A percentile compares a stretch with the other conserved stretches of the same genome.
Evolutionary conservation across 2,797 vertebrate genomes (phyloP).

Genomic region (Gymnoscopelus microlampas): DNA sequence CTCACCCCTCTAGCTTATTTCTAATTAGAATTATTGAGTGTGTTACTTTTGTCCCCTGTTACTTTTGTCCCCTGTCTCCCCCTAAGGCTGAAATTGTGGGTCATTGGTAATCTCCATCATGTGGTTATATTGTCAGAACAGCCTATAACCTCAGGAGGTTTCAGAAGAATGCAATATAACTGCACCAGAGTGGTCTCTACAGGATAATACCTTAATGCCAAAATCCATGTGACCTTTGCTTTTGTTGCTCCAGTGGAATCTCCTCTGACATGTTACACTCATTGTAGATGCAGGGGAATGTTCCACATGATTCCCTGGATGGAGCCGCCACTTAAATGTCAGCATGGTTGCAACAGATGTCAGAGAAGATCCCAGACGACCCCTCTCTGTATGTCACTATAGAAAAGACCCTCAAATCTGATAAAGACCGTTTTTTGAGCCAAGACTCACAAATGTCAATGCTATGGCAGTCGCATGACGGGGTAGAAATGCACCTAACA

Average conservation of each 20-base stretch:
- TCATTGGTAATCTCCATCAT: not conserved
- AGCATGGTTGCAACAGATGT: conserved; percentile 35
- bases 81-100: not conserved
- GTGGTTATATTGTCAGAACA: not conserved
- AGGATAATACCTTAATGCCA: conserved; percentile 6
- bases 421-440: conserved; percentile 18
- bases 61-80: too few relatives aligned
- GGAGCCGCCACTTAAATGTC: conserved; percentile 60
- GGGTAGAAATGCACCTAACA: not conserved
- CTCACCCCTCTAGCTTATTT: too few relatives aligned
- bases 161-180: not conserved
- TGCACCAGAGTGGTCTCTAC: not conserved
- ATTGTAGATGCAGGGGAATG: conserved; percentile 32
- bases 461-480: conserved; percentile 16
- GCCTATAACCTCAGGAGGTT: not conserved
- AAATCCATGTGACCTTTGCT: conserved; percentile 45
- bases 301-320: conserved; percentile 45
- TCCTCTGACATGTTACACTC: conserved; percentile 14
- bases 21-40: too few relatives aligned
- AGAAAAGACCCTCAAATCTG: conserved; percentile 30
- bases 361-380: conserved; percentile 35
- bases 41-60: too few relatives aligned
- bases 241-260: not conserved
- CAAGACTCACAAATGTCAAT: conserved; percentile 53
- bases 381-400: conserved; percentile 34